Conservation (phyloP, 1,140 invertebrate genomes). For the Camponotus vicinus region DNA sequence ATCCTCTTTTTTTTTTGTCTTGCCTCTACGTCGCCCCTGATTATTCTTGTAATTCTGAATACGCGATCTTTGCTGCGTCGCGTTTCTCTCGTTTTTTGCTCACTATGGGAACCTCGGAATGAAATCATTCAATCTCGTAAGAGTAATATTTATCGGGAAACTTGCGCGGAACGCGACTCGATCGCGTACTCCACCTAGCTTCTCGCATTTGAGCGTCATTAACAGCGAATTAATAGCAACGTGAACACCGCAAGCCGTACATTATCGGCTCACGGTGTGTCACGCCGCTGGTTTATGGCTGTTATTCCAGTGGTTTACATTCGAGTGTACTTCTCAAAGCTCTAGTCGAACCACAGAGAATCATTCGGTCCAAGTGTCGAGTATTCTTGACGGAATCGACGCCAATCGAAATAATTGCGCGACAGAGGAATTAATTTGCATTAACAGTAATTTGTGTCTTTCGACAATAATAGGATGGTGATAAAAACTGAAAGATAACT, state of each 20-base stretch:
- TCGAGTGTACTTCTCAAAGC: constrained; percentile 46
- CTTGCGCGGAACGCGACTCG: background rate
- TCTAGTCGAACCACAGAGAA: constrained; percentile 24
- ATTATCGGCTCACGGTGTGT: constrained; percentile 44
- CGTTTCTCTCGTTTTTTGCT: constrained; percentile 13
- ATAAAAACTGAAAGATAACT: background rate
- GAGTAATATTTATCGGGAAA: constrained; percentile 34
- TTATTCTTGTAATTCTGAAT: constrained; percentile 8
- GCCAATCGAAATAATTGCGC: constrained; percentile 30
- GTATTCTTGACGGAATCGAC: constrained; percentile 5
- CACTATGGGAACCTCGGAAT: background rate
- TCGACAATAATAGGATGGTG: background rate
- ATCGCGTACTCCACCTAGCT: background rate
- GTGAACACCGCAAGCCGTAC: constrained; percentile 35
- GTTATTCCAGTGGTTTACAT: constrained; percentile 53
- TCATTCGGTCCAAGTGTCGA: constrained; percentile 12
- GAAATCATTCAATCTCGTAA: constrained; percentile 32
- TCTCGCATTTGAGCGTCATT: constrained; percentile 45
- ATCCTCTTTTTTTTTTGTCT: background rate
- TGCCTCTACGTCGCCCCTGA: background rate
- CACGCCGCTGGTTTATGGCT: constrained; percentile 42
- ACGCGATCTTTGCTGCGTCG: background rate
- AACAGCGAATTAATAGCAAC: constrained; percentile 57
- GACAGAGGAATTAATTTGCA: background rate
- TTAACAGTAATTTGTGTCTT: background rate